phyloP scores from a whole-genome alignment of 2,797 vertebrate species.

The Anguilla anguilla region DNA sequence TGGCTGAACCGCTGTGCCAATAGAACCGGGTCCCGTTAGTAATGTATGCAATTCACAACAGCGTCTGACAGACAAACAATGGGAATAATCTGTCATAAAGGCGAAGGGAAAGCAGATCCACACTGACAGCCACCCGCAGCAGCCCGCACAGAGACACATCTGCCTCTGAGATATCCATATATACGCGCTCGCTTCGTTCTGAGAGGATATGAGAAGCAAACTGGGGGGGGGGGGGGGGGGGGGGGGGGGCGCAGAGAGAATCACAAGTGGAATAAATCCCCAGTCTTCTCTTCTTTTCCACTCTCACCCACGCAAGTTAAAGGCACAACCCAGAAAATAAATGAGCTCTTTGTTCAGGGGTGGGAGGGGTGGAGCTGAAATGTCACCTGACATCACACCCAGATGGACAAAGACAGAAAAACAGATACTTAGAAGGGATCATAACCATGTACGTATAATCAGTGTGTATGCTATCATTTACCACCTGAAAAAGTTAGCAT shows the following conservation, averaged over 20 bases:
- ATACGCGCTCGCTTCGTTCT: slow-evolving; percentile 7
- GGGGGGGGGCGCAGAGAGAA: background rate
- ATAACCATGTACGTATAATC: background rate
- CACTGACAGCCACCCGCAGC: slow-evolving; percentile 63
- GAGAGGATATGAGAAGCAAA: slow-evolving; percentile 18
- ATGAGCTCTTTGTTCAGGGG: background rate
- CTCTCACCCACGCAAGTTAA: background rate
- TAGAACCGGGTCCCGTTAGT: slow-evolving; percentile 59
- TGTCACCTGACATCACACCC: background rate
- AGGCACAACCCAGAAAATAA: background rate
- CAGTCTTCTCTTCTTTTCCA: background rate
- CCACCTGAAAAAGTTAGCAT: background rate
- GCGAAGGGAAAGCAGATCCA: slow-evolving; percentile 64
- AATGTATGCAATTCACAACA: slow-evolving; percentile 68
- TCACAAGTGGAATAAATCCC: background rate
- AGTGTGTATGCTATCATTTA: background rate
- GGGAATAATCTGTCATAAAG: slow-evolving; percentile 75
- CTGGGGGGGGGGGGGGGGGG: background rate
- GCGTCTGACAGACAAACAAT: slow-evolving; percentile 70
- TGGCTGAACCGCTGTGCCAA: slow-evolving; percentile 71
- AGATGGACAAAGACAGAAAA: background rate
- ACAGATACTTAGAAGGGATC: background rate
- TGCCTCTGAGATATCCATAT: slow-evolving; percentile 53
- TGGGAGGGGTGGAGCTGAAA: background rate
- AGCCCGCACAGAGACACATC: slow-evolving; percentile 58